Evolutionary conservation across 2,888 invertebrate genomes (phyloP).

Genomic region (Epirrhoe alternata): DNA sequence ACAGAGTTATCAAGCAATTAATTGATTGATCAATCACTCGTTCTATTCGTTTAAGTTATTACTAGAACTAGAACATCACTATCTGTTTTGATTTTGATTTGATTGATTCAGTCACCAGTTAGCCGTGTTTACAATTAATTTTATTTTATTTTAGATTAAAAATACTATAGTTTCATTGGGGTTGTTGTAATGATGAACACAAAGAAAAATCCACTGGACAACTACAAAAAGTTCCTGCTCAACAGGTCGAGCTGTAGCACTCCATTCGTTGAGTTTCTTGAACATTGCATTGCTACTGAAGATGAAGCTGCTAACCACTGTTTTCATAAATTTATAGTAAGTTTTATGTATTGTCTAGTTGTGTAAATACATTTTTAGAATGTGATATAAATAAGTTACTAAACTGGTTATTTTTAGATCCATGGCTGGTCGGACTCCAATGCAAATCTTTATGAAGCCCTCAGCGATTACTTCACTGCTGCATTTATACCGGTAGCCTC

Average conservation of each 20-base stretch:
- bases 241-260: constrained; percentile 40
- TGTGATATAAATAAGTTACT: background rate
- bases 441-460: constrained; percentile 59
- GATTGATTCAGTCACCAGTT: no score
- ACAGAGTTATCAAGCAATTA: constrained; percentile 3
- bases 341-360: constrained; percentile 7
- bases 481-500: constrained; percentile 65
- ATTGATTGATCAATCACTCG: background rate
- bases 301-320: constrained; percentile 62
- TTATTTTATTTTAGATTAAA: no score
- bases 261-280: constrained; percentile 60
- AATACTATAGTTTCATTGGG: background rate
- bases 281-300: constrained; percentile 62
- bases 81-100: background rate
- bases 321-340: constrained; percentile 77
- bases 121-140: no score
- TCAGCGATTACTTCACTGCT: constrained; percentile 60
- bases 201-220: constrained; percentile 39
- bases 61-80: no score
- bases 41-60: no score
- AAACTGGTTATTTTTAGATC: constrained; percentile 54
- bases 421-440: constrained; percentile 66
- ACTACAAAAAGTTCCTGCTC: constrained; percentile 39
- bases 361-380: background rate
- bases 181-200: constrained; percentile 30